These are phyloP conservation scores for Pandemis corylana DNA, from an alignment of 2,888 invertebrate species.

Conservation along the genomic window DNA sequence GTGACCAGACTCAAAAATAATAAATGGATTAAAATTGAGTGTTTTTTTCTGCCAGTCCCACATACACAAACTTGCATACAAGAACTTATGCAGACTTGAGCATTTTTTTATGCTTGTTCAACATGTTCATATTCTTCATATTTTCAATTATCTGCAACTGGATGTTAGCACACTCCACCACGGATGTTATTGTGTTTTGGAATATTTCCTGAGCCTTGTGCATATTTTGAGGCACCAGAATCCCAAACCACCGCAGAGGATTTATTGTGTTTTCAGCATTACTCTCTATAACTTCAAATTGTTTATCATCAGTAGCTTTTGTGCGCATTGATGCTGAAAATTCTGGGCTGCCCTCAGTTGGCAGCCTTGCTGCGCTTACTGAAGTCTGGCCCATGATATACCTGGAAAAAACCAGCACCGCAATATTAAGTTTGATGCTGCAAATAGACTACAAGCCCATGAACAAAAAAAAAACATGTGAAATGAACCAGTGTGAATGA, in stretches of 20 bases:
- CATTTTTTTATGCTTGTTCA: constrained; percentile 61
- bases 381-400: constrained; percentile 92
- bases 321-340: constrained; percentile 72
- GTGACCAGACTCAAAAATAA: constrained; percentile 45
- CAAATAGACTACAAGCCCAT: no score
- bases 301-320: constrained; percentile 71
- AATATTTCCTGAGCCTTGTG: constrained; percentile 90
- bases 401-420: constrained; percentile 63
- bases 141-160: constrained; percentile 85
- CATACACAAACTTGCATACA: neutral
- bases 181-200: constrained; percentile 87
- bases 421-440: no score
- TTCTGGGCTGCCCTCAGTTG: constrained; percentile 86
- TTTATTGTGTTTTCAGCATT: constrained; percentile 74
- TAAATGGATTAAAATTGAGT: constrained; percentile 5
- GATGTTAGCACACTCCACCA: constrained; percentile 88
- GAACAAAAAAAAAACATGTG: no score
- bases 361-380: constrained; percentile 89
- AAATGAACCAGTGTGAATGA: no score
- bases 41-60: neutral
- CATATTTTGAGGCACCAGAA: constrained; percentile 92
- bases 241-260: constrained; percentile 94
- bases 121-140: constrained; percentile 59
- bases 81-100: constrained; percentile 41
- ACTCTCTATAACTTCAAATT: constrained; percentile 67